Conservation (phyloP, 2,113 vertebrate genomes). For the pig (Sus scrofa) region DNA sequence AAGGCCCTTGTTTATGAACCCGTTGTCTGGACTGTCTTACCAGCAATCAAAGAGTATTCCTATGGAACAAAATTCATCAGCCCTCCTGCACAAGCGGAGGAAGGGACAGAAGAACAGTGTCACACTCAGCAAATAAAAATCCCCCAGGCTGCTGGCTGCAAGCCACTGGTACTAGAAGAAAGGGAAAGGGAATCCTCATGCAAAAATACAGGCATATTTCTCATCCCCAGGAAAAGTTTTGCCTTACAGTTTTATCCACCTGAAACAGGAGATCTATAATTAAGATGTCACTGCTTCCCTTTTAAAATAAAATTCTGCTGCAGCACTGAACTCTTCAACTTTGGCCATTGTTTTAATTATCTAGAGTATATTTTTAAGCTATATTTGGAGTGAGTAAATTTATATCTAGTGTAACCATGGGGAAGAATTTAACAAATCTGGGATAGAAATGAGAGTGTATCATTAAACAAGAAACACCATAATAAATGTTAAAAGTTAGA, state of each 20-base stretch:
- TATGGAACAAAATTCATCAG: background rate
- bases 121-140: background rate
- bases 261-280: background rate
- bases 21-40: background rate
- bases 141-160: no score
- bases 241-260: background rate
- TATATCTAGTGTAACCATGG: background rate
- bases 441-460: background rate
- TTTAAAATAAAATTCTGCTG: slow-evolving; percentile 22
- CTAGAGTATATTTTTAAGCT: slow-evolving; percentile 31
- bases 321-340: background rate
- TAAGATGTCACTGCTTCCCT: background rate
- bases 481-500: background rate
- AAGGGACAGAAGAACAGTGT: background rate
- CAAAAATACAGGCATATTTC: background rate
- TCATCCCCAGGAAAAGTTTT: background rate
- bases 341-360: background rate
- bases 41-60: background rate
- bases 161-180: background rate
- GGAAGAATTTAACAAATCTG: slow-evolving; percentile 37
- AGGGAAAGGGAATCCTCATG: background rate
- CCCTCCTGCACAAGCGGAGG: background rate
- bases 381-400: background rate
- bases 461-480: background rate
- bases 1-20: background rate